Base-by-base conservation (phyloP, 2,888 invertebrate species). In the Hirtodrosophila cameraria region DNA sequence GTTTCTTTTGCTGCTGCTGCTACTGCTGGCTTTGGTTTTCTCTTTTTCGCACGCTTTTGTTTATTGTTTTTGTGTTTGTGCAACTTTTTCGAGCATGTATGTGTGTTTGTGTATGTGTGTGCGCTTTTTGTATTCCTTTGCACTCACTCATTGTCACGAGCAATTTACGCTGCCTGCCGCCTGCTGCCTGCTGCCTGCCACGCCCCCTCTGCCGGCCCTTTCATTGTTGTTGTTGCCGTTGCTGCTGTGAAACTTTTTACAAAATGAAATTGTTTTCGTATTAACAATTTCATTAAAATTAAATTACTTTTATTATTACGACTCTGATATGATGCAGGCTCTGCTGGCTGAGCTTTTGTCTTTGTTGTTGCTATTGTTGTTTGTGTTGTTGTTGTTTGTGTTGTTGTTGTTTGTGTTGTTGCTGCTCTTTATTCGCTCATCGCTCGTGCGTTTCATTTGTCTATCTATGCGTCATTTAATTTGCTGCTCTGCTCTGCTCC, bases 241-340 rank as follows among this genome's bases (percentile, higher is more conserved):
- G 31, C 12, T 49, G 71, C 36, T 63, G 75, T 59, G 61, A 78
- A 83, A 83, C 79, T 83, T 83, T 83, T 88, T 88, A 75, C 81
- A 74, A 86, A 86, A 86, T 86, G 87, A 82, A 86, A 88, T 86
- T 88, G 88, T 86, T 86, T 88, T 83, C 82, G 76, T 83, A 88
- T 86, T 86, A 87, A 83, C 84, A 83, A 88, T 85, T 88, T 75
- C 80, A 88, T 86, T 86, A 86, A 87, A 88, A 86, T 78, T 72
- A 76, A 81, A 74, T 87, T 85, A 82, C 77, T 82, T 80, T 83
- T 86, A 72, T 83, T 86, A 79, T 83, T 65, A 75, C 69, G 49
- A 55, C 59, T 48, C 42, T 53, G 60, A 53, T 54, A 59, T 11
- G 38, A 41, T 48, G 45, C 45, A n/a, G 36, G 23, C 30, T 46